phyloP scores from a whole-genome alignment of 2,113 vertebrate species.

The Thomomys bottae region DNA sequence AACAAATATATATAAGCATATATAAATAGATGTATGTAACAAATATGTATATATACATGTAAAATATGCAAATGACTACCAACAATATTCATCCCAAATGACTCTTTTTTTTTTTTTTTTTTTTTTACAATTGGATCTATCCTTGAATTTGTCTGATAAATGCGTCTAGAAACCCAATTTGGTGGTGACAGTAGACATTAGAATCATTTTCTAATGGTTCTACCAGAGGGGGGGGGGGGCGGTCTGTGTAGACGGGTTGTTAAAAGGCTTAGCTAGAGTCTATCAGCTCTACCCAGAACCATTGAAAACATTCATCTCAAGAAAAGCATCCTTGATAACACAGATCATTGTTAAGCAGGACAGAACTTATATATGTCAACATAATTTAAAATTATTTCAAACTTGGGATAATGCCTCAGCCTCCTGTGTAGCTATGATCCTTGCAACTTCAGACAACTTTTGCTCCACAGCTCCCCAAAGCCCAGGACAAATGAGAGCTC shows the following conservation, averaged over 20 bases:
- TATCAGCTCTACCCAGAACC: not conserved
- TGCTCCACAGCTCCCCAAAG: not conserved
- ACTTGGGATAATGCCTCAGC: not conserved
- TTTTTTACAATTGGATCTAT: fast-evolving
- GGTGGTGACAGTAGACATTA: not conserved
- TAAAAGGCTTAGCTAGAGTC: not conserved
- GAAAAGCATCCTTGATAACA: not conserved
- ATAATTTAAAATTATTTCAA: not conserved
- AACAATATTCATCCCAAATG: not conserved
- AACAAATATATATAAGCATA: too few species aligned
- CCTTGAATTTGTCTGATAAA: not conserved
- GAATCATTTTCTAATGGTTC: not conserved
- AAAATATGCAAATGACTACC: too few species aligned
- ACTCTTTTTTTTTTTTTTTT: too few species aligned
- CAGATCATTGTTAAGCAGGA: not conserved
- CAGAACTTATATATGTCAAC: not conserved
- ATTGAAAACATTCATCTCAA: not conserved
- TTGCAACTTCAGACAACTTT: too few species aligned
- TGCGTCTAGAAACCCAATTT: not conserved
- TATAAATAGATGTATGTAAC: too few species aligned
- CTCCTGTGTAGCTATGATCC: too few species aligned
- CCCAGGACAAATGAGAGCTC: not conserved
- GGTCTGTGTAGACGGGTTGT: not conserved
- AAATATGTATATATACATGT: too few species aligned
- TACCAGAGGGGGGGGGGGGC: not conserved